Base-by-base conservation (phyloP, 2,113 vertebrate species). In the Dromiciops gliroides region DNA sequence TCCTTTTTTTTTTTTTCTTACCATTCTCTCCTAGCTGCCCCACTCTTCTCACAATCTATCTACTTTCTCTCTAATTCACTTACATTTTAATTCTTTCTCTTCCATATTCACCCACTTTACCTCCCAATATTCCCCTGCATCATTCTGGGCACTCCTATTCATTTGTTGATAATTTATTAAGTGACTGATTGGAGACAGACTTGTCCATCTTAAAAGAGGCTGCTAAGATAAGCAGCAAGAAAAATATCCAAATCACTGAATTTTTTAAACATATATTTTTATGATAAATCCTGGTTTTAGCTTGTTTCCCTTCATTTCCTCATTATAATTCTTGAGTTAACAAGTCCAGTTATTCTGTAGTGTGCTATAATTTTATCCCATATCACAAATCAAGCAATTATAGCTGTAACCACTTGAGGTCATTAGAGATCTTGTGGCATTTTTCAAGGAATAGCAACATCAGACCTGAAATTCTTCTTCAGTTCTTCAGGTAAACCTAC, bases 321-420 rank as follows among this genome's bases (percentile, higher is more conserved):
- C 19, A 51, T 89, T 51, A 31, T 25, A 53, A 93, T 50, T 67
- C 94, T 94, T 89, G 49, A 95, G 23, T 88, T 95, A 91, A 94
- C 89, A 91, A 97, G 48, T 37, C 83, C 14, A 1, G 89, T 93
- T 3, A 28, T 90, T 91, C 50, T 48, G 52, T 37, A 50, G 50
- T 14, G 22, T 49, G 7, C 48, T 3, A 0, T 26, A 2, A 22
- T 89, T 37, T 89, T 14, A 50, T 94, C 89, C 67, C 50, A 0
- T 6, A 90, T 83, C 49, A 44, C 50, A 67, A n/a, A 90, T 26
- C 25, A 48, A 53, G 95, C 95, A 97, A 91, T 97, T 95, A 94
- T 91, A 94, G 10, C 89, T 89, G 26, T 93, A 28, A 93, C 96
- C 97, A 95, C 97, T 95, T 91, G 97, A 95, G 97, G 97, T 90